Evolutionary conservation across 2,888 invertebrate genomes (phyloP).

Genomic region (Idaea aversata): DNA sequence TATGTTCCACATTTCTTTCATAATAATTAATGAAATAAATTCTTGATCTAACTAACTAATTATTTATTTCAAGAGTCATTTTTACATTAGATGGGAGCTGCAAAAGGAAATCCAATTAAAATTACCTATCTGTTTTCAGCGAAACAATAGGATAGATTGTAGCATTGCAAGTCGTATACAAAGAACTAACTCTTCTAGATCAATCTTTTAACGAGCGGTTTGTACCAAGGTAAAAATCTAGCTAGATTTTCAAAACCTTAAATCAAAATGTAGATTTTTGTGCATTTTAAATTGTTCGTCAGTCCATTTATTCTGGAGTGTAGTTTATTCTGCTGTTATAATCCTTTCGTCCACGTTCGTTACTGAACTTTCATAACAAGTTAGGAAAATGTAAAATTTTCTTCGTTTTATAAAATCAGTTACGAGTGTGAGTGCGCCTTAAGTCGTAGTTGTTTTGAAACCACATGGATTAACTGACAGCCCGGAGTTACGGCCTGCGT

Average conservation of each 20-base stretch:
- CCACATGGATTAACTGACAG: conserved; percentile 42
- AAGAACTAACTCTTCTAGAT: not conserved
- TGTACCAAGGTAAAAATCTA: not conserved
- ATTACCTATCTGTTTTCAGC: conserved; percentile 54
- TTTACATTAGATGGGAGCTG: not conserved
- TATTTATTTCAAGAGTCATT: not conserved
- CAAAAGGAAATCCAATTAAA: conserved; percentile 51
- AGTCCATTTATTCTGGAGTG: too few species aligned
- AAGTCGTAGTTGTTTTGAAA: not conserved
- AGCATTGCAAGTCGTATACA: not conserved
- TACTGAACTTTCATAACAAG: not conserved
- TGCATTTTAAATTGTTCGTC: too few species aligned
- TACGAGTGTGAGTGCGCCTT: not conserved
- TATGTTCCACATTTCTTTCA: not conserved
- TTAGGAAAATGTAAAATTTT: not conserved
- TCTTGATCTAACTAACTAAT: not conserved
- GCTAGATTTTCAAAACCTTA: not conserved
- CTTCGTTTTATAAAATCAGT: not conserved
- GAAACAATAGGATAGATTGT: conserved; percentile 49
- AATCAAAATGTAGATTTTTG: not conserved
- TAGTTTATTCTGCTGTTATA: too few species aligned
- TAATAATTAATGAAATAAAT: not conserved
- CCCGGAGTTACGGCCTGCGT: conserved; percentile 47
- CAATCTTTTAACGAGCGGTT: not conserved
- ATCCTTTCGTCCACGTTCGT: too few species aligned